These are phyloP conservation scores for Microplitis demolitor DNA, from an alignment of 1,140 invertebrate species.

Conservation along the genomic window DNA sequence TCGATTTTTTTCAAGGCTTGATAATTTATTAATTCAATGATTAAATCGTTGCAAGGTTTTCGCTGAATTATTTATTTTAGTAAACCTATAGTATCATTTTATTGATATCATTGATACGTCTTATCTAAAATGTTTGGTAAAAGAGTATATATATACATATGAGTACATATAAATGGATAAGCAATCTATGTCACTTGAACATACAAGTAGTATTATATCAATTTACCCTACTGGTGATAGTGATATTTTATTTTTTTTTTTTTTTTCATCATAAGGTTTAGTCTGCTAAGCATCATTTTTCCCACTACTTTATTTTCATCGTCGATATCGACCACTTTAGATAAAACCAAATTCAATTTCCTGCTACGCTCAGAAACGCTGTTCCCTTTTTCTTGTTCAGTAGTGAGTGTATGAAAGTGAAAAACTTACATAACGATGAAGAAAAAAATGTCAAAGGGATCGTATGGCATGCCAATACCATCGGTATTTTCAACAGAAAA, in stretches of 20 bases:
- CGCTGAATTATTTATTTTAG: not conserved
- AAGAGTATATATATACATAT: not conserved
- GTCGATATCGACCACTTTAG: slow-evolving; percentile 22
- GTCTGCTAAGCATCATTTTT: not conserved
- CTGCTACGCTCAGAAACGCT: not conserved
- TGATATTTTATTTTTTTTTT: not conserved
- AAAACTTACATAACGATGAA: not conserved
- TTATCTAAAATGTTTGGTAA: not conserved
- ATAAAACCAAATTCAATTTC: slow-evolving; percentile 30
- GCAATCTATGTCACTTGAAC: not conserved
- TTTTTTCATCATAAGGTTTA: not conserved
- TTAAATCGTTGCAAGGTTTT: too few relatives aligned
- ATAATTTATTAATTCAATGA: too few relatives aligned
- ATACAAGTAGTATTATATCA: not conserved
- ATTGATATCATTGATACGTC: too few relatives aligned
- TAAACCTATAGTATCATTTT: not conserved
- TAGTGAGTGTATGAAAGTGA: not conserved
- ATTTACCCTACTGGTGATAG: not conserved
- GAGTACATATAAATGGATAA: not conserved
- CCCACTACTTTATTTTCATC: not conserved
- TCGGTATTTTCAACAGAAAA: not conserved
- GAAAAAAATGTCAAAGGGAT: not conserved
- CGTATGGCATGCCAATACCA: not conserved
- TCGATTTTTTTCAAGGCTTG: too few relatives aligned
- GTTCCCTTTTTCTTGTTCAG: not conserved